A percentile compares a stretch with the other conserved stretches of the same genome.
Conservation (phyloP, 37 sponge, comb jelly and placozoan genomes). For the Diacarnus erythraeanus region DNA sequence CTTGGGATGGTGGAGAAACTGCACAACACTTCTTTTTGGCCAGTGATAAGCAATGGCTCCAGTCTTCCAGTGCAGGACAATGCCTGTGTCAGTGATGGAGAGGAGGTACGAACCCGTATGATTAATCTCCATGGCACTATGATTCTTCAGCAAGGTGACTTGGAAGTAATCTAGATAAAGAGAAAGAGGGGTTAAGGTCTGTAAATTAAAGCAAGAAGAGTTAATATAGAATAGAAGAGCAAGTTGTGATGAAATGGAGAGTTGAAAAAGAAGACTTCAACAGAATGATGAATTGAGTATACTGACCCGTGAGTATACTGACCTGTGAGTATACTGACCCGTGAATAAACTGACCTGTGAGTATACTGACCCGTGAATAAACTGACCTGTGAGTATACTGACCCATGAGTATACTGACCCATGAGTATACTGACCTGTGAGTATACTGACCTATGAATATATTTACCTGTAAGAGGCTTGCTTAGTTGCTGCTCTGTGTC, state of each 20-base stretch:
- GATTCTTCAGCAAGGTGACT: slow-evolving; percentile 43
- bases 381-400: too few relatives aligned
- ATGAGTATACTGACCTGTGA: too few relatives aligned
- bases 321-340: too few relatives aligned
- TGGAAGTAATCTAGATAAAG: slow-evolving; percentile 35
- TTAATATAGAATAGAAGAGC: neutral
- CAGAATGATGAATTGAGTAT: neutral
- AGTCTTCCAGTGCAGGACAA: slow-evolving; percentile 54
- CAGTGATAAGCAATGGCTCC: slow-evolving; percentile 54
- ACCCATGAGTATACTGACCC: too few relatives aligned
- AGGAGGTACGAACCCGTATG: slow-evolving; percentile 47
- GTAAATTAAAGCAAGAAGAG: neutral
- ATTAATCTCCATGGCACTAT: slow-evolving; percentile 40
- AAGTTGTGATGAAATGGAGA: neutral
- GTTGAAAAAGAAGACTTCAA: neutral
- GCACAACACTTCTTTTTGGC: slow-evolving; percentile 25
- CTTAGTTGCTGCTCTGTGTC: slow-evolving; percentile 7
- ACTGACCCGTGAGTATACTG: too few relatives aligned
- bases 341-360: too few relatives aligned
- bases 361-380: too few relatives aligned
- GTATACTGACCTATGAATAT: neutral
- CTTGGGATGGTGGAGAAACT: slow-evolving; percentile 9
- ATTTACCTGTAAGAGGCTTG: slow-evolving; percentile 26
- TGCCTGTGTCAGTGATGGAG: slow-evolving; percentile 27
- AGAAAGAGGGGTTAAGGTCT: neutral